Evolutionary conservation across 1,140 invertebrate genomes (phyloP).

Genomic region (Cydia splendana): DNA sequence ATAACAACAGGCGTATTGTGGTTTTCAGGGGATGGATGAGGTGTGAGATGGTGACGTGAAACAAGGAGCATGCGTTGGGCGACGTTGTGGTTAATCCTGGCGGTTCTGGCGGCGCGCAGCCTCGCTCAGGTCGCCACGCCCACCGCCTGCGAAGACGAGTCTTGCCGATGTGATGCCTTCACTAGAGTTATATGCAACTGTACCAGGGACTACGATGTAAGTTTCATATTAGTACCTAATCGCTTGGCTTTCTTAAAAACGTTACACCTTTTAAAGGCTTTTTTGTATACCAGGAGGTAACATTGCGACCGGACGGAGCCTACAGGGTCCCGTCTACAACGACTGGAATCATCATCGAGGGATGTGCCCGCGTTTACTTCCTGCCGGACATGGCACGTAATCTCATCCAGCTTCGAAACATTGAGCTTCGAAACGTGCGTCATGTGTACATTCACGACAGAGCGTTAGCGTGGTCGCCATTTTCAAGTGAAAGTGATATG

Average conservation of each 20-base stretch:
- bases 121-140: constrained; percentile 62
- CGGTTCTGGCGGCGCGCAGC: constrained; percentile 51
- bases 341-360: constrained; percentile 77
- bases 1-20: constrained; percentile 31
- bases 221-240: constrained; percentile 29
- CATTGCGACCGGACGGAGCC: constrained; percentile 80
- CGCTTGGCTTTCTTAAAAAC: neutral
- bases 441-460: constrained; percentile 64
- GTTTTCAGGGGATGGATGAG: constrained; percentile 48
- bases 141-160: constrained; percentile 79
- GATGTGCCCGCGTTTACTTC: constrained; percentile 78
- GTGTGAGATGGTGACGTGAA: constrained; percentile 71
- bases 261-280: neutral
- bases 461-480: constrained; percentile 66
- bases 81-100: constrained; percentile 58
- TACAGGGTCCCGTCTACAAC: constrained; percentile 77
- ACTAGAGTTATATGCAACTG: constrained; percentile 81
- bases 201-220: constrained; percentile 77
- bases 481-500: constrained; percentile 54
- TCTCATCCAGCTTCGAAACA: constrained; percentile 60
- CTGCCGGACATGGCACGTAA: constrained; percentile 73
- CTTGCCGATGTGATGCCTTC: constrained; percentile 81
- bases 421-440: constrained; percentile 60
- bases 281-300: constrained; percentile 79
- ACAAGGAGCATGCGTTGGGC: constrained; percentile 57